Base-by-base conservation (phyloP, 2,888 invertebrate genomes). In the Erannis defoliaria region DNA sequence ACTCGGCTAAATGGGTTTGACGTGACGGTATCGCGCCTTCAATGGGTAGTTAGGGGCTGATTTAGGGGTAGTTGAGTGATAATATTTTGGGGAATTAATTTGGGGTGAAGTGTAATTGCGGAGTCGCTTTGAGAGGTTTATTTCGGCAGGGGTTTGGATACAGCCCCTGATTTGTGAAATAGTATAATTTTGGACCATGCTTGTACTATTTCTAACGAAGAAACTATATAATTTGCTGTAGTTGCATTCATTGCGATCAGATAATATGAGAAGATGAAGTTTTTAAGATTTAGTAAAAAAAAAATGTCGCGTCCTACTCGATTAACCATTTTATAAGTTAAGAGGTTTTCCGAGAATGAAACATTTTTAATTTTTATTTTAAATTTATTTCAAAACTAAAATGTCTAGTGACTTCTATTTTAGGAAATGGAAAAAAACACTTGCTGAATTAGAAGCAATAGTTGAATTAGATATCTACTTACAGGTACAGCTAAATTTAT, bases 361-460 rank as follows among this genome's bases (percentile, higher is more conserved):
- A 46, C 42, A 23, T 26, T n/a, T 49, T 53, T 3, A 38, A 50
- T 40, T 42, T 71, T 75, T 81, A 75, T 75, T 80, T 78, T 76
- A 26, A 48, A 55, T 66, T 77, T 72, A 59, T 75, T 67, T 71
- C 55, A 50, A 75, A 74, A 77, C 73, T n/a, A 74, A 62, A 70
- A 89, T 89, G 89, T 86, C 88, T 0, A 81, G 78, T 71, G 80
- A 88, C 54, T 89, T 79, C 65, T 88, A 84, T 67, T 89, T 88
- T 62, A 65, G 56, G 45, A 84, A 85, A 80, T 90, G 89, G 89
- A 82, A 70, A 61, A 56, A 71, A 0, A 71, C 75, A 0, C 49
- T 89, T 1, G 16, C 1, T n/a, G 64, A 61, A 8, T 69, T 90
- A 48, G 71, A 81, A 59, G 50, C 59, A 5, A 43, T 85, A 38